Percentiles rank a stretch among this genome's conserved stretches.
phyloP scores from a whole-genome alignment of 2,888 invertebrate genomes.

The Octonoba sinensis region DNA sequence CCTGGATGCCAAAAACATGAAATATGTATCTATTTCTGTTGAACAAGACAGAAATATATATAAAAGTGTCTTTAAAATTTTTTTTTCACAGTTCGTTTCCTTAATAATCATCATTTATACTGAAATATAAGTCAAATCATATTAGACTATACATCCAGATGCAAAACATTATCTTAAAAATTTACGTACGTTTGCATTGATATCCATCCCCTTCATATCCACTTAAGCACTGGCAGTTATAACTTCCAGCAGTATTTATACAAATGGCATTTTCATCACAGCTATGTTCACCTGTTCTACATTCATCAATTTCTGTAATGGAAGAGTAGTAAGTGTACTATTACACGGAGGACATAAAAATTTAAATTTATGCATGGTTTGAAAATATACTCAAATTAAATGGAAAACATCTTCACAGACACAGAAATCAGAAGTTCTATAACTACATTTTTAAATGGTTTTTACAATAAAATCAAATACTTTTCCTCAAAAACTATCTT shows the following conservation, averaged over 20 bases:
- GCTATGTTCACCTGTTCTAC: conserved; percentile 79
- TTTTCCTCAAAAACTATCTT: neutral
- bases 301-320: conserved; percentile 82
- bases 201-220: conserved; percentile 86
- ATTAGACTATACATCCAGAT: no score
- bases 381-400: no score
- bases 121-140: no score
- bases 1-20: no score
- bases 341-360: neutral
- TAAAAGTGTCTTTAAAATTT: no score
- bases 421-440: neutral
- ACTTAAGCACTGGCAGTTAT: conserved; percentile 80
- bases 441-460: neutral
- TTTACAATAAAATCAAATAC: neutral
- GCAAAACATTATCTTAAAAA: no score
- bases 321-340: neutral
- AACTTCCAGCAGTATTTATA: conserved; percentile 82
- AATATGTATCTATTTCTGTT: no score
- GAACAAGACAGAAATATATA: no score
- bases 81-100: no score
- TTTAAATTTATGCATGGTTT: no score
- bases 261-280: conserved; percentile 84
- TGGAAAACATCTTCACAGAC: no score
- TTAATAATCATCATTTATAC: no score
- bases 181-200: conserved; percentile 79